A percentile compares a stretch with the other conserved stretches of the same genome.
Evolutionary conservation across 2,797 vertebrate genomes (phyloP).

Genomic region (Phaenicophaeus curvirostris): DNA sequence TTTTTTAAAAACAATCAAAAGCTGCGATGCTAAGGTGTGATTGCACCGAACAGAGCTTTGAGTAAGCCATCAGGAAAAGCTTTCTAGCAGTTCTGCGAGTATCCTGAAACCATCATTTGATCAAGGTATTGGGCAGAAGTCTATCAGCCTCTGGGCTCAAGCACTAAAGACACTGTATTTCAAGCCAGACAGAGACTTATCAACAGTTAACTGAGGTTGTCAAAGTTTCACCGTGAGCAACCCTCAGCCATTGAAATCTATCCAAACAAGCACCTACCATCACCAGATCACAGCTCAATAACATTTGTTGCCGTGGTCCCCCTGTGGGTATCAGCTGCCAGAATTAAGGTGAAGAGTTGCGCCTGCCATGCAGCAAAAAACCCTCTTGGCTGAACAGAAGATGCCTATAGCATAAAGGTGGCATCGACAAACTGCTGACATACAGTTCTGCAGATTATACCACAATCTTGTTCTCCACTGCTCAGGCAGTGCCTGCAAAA

Average conservation of each 20-base stretch:
- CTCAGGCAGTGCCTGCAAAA: not conserved
- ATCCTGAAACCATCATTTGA: not conserved
- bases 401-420: not conserved
- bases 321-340: not conserved
- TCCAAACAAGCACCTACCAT: not conserved
- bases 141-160: not conserved
- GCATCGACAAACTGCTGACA: not conserved
- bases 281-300: not conserved
- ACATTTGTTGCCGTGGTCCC: not conserved
- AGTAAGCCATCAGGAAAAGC: not conserved
- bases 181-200: not conserved
- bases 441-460: not conserved
- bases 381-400: not conserved
- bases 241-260: not conserved
- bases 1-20: not conserved
- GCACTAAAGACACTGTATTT: not conserved
- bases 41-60: not conserved
- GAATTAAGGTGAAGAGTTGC: not conserved
- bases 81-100: not conserved
- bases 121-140: not conserved
- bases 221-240: not conserved
- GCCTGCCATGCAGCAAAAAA: not conserved
- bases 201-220: rapidly evolving
- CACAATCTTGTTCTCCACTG: not conserved
- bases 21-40: not conserved